Evolutionary conservation across 1,140 invertebrate genomes (phyloP).

Genomic region (Nymphalis io): DNA sequence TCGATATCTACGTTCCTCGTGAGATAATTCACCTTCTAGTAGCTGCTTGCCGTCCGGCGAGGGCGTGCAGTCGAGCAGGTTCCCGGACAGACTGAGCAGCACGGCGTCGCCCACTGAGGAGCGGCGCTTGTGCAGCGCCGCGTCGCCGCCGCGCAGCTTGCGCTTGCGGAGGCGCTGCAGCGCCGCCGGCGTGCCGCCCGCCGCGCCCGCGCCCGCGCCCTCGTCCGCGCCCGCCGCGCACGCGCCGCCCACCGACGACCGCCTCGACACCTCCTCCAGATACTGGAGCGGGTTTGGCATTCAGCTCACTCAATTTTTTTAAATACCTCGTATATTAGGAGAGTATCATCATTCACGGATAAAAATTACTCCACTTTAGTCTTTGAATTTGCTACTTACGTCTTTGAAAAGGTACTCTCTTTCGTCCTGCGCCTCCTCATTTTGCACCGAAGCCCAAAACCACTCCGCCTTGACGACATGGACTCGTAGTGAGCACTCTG

Average conservation of each 20-base stretch:
- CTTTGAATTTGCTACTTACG: conserved; percentile 79
- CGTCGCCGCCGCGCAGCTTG: conserved; percentile 85
- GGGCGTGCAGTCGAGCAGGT: conserved; percentile 91
- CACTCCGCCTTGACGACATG: conserved; percentile 94
- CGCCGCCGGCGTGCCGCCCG: conserved; percentile 59
- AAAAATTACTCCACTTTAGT: neutral
- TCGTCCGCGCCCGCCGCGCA: conserved; percentile 45
- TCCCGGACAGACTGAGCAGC: conserved; percentile 90
- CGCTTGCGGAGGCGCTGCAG: conserved; percentile 84
- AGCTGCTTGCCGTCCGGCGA: conserved; percentile 87
- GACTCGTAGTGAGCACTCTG: conserved; percentile 83
- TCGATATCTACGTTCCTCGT: neutral
- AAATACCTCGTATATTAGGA: neutral
- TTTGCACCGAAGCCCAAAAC: conserved; percentile 99
- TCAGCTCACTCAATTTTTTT: neutral
- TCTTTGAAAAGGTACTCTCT: conserved; percentile 92
- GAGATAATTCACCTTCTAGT: conserved; percentile 77
- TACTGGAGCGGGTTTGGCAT: conserved; percentile 72
- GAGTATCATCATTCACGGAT: neutral
- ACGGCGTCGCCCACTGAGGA: conserved; percentile 92
- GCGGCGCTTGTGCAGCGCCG: conserved; percentile 85
- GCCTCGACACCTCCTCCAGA: conserved; percentile 83
- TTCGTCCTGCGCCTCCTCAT: conserved; percentile 95
- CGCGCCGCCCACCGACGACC: conserved; percentile 79
- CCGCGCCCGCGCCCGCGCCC: conserved; percentile 37